These are phyloP conservation scores for Cyanoderma ruficeps DNA, from an alignment of 2,113 vertebrate genomes.

Conservation along the genomic window DNA sequence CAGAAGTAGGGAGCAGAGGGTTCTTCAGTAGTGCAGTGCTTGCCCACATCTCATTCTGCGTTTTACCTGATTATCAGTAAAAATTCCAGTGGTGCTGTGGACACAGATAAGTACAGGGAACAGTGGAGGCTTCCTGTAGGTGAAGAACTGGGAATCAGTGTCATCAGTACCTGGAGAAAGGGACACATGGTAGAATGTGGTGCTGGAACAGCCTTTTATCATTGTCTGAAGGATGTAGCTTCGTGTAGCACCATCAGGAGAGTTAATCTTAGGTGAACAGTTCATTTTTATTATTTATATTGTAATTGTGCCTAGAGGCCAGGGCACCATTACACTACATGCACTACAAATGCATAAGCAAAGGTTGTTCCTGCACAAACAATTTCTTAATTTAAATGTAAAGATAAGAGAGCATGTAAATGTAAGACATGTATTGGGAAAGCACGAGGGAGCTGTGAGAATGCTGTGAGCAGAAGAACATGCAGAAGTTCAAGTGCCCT, in stretches of 20 bases:
- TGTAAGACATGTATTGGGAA: slow-evolving; percentile 14
- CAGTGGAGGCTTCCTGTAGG: not conserved
- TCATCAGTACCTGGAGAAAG: not conserved
- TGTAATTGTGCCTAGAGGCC: slow-evolving; percentile 34
- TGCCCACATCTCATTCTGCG: rapidly evolving
- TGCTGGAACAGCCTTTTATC: not conserved
- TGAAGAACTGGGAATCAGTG: not conserved
- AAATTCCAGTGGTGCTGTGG: not conserved
- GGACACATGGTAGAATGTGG: not conserved
- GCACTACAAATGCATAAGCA: slow-evolving; percentile 13
- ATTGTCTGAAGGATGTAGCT: not conserved
- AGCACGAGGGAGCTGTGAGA: slow-evolving; percentile 25
- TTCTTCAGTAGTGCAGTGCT: not conserved
- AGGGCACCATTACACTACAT: not conserved
- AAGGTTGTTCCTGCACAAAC: slow-evolving; percentile 26
- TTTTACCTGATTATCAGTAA: not conserved
- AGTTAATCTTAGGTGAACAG: slow-evolving; percentile 36
- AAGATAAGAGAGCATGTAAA: slow-evolving; percentile 22
- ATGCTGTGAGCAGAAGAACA: not conserved
- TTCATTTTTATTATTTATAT: slow-evolving; percentile 52
- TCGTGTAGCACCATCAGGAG: not conserved
- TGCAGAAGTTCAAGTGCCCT: not conserved
- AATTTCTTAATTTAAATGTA: slow-evolving; percentile 46
- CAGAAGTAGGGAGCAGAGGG: not conserved
- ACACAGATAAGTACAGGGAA: not conserved